Conservation (phyloP, 2,888 invertebrate species). For the Steromphala cineraria region DNA sequence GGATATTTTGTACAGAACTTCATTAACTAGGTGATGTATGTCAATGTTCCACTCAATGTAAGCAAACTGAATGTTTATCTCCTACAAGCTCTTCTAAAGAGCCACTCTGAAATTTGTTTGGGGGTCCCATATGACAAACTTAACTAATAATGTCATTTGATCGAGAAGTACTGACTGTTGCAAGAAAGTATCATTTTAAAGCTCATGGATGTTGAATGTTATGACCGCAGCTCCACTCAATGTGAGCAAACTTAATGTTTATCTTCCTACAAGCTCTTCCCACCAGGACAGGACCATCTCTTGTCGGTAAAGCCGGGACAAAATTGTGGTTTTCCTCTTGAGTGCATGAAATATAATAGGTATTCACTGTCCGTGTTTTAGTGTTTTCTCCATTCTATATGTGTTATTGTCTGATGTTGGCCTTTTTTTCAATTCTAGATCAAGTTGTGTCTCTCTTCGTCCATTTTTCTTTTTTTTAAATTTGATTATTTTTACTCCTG, state of each 20-base stretch:
- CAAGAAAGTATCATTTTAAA: too few relatives aligned
- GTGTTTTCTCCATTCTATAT: not conserved
- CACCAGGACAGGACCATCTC: slow-evolving; percentile 73
- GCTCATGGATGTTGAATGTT: too few relatives aligned
- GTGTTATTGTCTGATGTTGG: not conserved
- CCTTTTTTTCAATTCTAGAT: not conserved
- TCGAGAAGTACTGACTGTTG: too few relatives aligned
- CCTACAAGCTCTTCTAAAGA: too few relatives aligned
- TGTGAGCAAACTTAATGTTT: not conserved
- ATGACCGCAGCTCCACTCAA: not conserved
- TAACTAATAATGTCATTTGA: too few relatives aligned
- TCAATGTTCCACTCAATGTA: too few relatives aligned
- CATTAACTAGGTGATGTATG: too few relatives aligned
- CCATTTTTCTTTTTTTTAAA: not conserved
- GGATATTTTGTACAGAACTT: too few relatives aligned
- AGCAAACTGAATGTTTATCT: too few relatives aligned
- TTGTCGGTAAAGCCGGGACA: slow-evolving; percentile 53
- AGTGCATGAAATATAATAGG: slow-evolving; percentile 74
- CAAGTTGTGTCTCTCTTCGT: not conserved
- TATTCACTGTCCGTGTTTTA: slow-evolving; percentile 34
- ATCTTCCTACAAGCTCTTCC: slow-evolving; percentile 62
- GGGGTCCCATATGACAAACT: too few relatives aligned
- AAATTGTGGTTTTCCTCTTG: slow-evolving; percentile 72
- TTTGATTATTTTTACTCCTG: too few relatives aligned
- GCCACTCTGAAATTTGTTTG: too few relatives aligned